Percentiles rank a stretch among this genome's conserved stretches.
Conservation (phyloP, 2,113 vertebrate genomes). For the Heteronetta atricapilla region DNA sequence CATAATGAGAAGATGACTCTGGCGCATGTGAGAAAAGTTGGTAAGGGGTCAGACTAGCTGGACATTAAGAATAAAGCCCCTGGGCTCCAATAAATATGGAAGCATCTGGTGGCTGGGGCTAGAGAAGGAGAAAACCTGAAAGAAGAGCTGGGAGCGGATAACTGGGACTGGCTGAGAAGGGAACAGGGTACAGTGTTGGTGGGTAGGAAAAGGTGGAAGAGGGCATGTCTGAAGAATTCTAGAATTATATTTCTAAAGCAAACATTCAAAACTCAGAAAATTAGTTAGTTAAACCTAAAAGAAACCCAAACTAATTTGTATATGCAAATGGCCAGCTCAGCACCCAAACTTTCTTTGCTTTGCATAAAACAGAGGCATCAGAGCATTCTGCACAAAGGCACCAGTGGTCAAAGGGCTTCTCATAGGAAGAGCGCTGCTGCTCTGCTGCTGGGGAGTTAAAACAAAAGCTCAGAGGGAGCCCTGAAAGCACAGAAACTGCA, state of each 20-base stretch:
- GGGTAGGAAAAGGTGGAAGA: not conserved
- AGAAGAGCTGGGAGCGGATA: not conserved
- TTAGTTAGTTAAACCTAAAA: slow-evolving; percentile 6
- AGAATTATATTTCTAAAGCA: not conserved
- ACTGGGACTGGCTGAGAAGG: not conserved
- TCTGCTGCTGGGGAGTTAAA: not conserved
- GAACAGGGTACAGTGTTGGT: not conserved
- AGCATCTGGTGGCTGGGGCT: not conserved
- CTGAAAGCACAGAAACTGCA: slow-evolving; percentile 53
- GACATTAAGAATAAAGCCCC: not conserved
- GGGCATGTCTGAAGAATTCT: not conserved
- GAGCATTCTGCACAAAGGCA: not conserved
- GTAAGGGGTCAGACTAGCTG: not conserved
- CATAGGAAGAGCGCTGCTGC: not conserved
- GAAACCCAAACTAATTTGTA: slow-evolving; percentile 27
- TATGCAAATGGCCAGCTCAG: not conserved
- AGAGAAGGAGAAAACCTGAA: not conserved
- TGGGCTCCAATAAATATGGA: not conserved
- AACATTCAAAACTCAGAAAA: not conserved
- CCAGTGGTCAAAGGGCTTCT: not conserved
- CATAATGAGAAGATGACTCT: not conserved
- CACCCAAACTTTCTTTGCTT: slow-evolving; percentile 36
- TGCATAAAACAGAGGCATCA: not conserved
- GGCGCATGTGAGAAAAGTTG: not conserved
- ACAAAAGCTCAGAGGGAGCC: slow-evolving; percentile 30